Base-by-base conservation (phyloP, 1,140 invertebrate genomes). In the Ectropis grisescens region DNA sequence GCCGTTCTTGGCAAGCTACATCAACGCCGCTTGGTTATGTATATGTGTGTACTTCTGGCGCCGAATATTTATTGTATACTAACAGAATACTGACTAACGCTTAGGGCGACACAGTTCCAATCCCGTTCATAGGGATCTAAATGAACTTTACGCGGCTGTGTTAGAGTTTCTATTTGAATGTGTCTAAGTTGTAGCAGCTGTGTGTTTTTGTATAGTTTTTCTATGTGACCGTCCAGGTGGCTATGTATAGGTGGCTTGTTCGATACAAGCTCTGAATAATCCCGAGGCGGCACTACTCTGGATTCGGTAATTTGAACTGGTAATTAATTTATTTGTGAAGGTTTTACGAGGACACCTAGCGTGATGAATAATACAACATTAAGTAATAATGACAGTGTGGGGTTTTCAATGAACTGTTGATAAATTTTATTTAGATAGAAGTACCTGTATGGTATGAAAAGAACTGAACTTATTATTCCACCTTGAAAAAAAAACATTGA, bases 31-130 rank as follows among this genome's bases (percentile, higher is more conserved):
- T 60, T 51, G 52, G 45, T 56, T 75, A 78, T 75, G 70, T 80
- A 78, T 80, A 80, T 71, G 72, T 76, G 71, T 78, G 72, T 71
- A 64, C 61, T 55, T 75, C 75, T 78, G 72, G 72, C 71, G 67
- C 71, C 71, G 70, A 78, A 80, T 80, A 80, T 80, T 80, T 80
- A 78, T 80, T 80, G 75, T 80, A 80, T 78, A 80, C 68, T 72
- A 74, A 76, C 75, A 76, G 66, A 80, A 75, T 74, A 74, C 69
- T 80, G 66, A 62, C 61, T 54, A 41, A 40, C 44, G 59, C 52
- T 75, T 72, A 67, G 67, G 57, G 62, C 61, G 68, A 71, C 57
- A 80, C 42, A 51, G 72, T 74, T 69, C 70, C 53, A 75, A 57
- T 45, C 34, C 30, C 34, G n/a, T 32, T 29, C 36, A 14, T 19